These are phyloP conservation scores for Zingel zingel DNA, from an alignment of 2,113 vertebrate genomes.

Conservation along the genomic window DNA sequence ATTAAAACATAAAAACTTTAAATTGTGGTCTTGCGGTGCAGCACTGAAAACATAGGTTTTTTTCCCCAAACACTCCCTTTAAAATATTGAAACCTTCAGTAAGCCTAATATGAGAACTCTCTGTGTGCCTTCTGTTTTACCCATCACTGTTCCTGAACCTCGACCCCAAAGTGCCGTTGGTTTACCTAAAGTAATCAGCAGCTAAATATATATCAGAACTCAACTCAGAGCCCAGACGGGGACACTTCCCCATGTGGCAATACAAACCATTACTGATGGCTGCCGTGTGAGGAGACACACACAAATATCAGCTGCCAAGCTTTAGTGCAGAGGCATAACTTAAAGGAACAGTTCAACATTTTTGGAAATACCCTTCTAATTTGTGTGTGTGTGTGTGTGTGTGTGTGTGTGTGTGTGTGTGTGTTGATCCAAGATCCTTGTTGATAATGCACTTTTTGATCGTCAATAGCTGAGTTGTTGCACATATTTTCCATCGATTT, in stretches of 20 bases:
- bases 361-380: not conserved
- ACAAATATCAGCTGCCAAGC: not conserved
- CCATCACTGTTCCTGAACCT: constrained; percentile 11
- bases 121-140: constrained; percentile 2
- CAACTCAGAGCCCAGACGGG: not conserved
- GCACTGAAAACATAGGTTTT: not conserved
- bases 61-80: not conserved
- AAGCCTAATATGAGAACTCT: constrained; percentile 38
- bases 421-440: no score
- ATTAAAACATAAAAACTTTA: constrained; percentile 1
- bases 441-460: no score
- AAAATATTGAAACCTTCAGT: constrained; percentile 29
- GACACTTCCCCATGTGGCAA: not conserved
- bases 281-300: not conserved
- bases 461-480: no score
- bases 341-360: not conserved
- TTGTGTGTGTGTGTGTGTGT: no score
- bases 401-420: no score
- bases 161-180: constrained; percentile 26
- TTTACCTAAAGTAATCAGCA: constrained; percentile 51
- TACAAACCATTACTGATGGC: not conserved
- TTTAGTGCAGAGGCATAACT: not conserved
- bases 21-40: constrained; percentile 33
- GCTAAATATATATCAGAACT: constrained; percentile 22
- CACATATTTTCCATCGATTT: no score